These are phyloP conservation scores for Myotis daubentonii DNA, from an alignment of 2,797 vertebrate genomes.

Conservation along the genomic window DNA sequence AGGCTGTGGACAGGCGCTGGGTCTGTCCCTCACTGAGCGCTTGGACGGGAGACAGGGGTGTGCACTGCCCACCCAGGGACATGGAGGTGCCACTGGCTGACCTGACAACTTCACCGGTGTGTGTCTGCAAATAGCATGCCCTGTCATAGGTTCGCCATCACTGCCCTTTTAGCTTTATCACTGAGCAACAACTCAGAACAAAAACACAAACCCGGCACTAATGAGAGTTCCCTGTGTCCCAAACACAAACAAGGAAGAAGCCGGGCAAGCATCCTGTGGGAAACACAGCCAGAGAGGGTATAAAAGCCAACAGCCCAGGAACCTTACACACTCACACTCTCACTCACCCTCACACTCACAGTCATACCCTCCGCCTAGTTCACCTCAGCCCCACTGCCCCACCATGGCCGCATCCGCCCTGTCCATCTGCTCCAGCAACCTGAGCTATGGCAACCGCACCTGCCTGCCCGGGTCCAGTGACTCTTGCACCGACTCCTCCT, in stretches of 20 bases:
- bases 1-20: too few species aligned
- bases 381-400: neutral
- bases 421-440: neutral
- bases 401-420: neutral
- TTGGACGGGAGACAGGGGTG: too few species aligned
- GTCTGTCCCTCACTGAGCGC: too few species aligned
- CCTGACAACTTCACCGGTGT: too few species aligned
- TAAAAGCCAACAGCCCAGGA: neutral
- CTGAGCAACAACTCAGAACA: neutral
- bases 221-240: neutral
- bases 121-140: too few species aligned
- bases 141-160: too few species aligned
- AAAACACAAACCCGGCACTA: neutral
- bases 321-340: neutral
- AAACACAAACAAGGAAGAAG: neutral
- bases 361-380: neutral
- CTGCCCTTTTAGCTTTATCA: neutral
- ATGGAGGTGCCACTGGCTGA: too few species aligned
- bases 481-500: neutral
- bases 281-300: neutral
- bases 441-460: neutral
- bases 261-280: neutral
- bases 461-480: neutral
- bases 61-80: too few species aligned
- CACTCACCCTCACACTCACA: too few species aligned